These are phyloP conservation scores for Epirrhoe tristata DNA, from an alignment of 2,888 invertebrate genomes.

Conservation along the genomic window DNA sequence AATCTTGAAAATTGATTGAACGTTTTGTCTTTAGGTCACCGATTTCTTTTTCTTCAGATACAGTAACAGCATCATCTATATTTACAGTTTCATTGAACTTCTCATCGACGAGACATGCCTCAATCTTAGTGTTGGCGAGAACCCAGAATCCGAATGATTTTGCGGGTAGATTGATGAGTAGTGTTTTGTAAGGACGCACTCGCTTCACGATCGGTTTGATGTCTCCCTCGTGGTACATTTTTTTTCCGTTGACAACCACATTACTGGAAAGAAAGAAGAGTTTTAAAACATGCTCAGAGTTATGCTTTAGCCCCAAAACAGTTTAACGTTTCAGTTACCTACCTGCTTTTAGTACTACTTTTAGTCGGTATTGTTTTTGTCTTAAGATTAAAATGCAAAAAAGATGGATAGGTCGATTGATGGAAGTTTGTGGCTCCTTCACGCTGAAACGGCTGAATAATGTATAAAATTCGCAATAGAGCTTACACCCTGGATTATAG, in stretches of 20 bases:
- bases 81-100: slow-evolving; percentile 42
- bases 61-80: slow-evolving; percentile 33
- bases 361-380: too few relatives aligned
- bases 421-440: too few relatives aligned
- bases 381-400: too few relatives aligned
- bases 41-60: slow-evolving; percentile 46
- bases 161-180: slow-evolving; percentile 87
- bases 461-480: too few relatives aligned
- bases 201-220: slow-evolving; percentile 83
- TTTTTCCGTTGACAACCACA: slow-evolving; percentile 87
- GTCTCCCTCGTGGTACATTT: slow-evolving; percentile 85
- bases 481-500: too few relatives aligned
- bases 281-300: too few relatives aligned
- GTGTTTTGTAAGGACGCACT: slow-evolving; percentile 79
- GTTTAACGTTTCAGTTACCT: too few relatives aligned
- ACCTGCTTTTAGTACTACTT: too few relatives aligned
- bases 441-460: too few relatives aligned
- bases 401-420: too few relatives aligned
- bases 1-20: slow-evolving; percentile 50
- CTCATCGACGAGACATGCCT: slow-evolving; percentile 76
- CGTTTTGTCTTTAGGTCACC: slow-evolving; percentile 54
- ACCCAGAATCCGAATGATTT: slow-evolving; percentile 91
- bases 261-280: slow-evolving; percentile 74
- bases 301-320: too few relatives aligned
- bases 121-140: slow-evolving; percentile 87